Evolutionary conservation across 2,888 invertebrate species (phyloP), one percentile per base, ranked within the genome.

Genomic region (Spilosoma lubricipeda): DNA sequence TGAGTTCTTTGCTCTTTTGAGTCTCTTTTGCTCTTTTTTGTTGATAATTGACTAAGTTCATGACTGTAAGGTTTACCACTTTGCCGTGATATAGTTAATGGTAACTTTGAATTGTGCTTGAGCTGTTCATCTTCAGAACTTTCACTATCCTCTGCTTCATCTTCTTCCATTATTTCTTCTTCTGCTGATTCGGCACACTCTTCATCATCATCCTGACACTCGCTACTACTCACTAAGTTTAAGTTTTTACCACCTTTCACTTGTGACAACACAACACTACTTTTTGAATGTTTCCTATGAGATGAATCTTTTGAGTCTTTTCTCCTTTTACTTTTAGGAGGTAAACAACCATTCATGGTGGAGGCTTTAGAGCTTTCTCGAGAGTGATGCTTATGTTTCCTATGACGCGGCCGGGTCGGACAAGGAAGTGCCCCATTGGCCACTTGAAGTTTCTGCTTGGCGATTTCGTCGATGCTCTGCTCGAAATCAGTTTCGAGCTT

Each of bases 1-100:
- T 91, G 92, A 89, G 92, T 92, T 87, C 91, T 91, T 89, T 88
- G 89, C 88, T 91, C 93, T 87, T 91, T 94, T 70, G 90, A 90
- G 84, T 91, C 90, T 80, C 91, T 94, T 93, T 94, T 94, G 87
- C 91, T 93, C 88, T 94, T 95, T 93, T 93, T 95, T 83, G 94
- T 92, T 85, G 95, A 95, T 95, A 95, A 94, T 95, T 95, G 95
- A 94, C 96, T 95, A 93, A 96, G 95, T 94, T 95, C 92, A 93
- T 96, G 96, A 92, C 95, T 96, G 93, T 94, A 96, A 65, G 96
- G 96, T 91, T 96, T 96, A 80, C 96, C 96, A 92, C 94, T 94
- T 81, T 93, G 93, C 71, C 93, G 90, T 72, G 90, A 90, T 88
- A 93, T 88, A 88, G 91, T 90, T 90, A 93, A 88, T 78, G 94